Percentiles rank a stretch among this genome's conserved stretches.
Conservation (phyloP, 2,888 invertebrate genomes). For the Kryphioiulus occultus region DNA sequence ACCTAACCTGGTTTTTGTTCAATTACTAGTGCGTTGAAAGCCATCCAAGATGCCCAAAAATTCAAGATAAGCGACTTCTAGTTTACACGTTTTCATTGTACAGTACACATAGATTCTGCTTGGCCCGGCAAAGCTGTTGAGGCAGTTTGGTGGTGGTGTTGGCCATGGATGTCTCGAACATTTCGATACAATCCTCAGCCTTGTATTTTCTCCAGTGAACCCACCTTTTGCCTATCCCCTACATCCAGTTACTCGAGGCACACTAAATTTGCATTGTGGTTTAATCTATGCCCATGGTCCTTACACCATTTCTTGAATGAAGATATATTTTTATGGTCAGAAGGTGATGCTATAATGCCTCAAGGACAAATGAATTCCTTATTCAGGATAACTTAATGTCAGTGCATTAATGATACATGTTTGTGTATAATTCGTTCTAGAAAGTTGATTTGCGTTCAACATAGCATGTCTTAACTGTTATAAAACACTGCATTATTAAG, state of each 20-base stretch:
- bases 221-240: conserved; percentile 4
- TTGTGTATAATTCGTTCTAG: background rate
- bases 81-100: background rate
- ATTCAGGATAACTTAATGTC: conserved; percentile 18
- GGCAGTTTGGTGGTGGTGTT: background rate
- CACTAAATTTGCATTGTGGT: background rate
- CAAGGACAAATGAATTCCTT: conserved; percentile 3
- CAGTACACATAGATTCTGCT: conserved; percentile 6
- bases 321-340: conserved; percentile 24
- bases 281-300: background rate
- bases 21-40: conserved; percentile 39
- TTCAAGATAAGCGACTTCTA: conserved; percentile 40
- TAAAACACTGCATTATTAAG: background rate
- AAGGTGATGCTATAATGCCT: conserved; percentile 22
- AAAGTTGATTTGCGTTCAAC: background rate
- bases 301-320: conserved; percentile 18
- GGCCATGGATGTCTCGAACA: background rate
- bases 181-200: background rate
- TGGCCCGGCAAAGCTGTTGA: conserved; percentile 7
- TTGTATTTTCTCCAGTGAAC: background rate
- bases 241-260: background rate
- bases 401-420: background rate
- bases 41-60: conserved; percentile 40
- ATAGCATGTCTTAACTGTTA: background rate
- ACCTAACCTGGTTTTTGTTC: conserved; percentile 24